These are phyloP conservation scores for Anguilla anguilla DNA, from an alignment of 2,797 vertebrate genomes.

Conservation along the genomic window DNA sequence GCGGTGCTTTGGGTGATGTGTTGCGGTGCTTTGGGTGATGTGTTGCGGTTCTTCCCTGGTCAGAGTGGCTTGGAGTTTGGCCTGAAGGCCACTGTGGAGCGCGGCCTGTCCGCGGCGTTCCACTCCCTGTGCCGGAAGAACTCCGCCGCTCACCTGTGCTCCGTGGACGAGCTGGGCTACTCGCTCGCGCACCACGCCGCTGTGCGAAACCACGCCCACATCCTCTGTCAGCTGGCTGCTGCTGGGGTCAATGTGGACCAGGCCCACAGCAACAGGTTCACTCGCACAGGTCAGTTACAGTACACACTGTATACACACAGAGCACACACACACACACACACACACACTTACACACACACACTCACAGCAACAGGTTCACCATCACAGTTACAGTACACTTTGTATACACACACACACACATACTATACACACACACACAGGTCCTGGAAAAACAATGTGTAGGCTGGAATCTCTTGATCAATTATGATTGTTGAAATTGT, in stretches of 20 bases:
- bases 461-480: too few relatives aligned
- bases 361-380: slow-evolving; percentile 10
- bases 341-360: background rate
- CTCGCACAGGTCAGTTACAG: slow-evolving; percentile 51
- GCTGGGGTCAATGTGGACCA: slow-evolving; percentile 69
- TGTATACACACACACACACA: too few relatives aligned
- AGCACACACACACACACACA: background rate
- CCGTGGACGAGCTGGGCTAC: slow-evolving; percentile 68
- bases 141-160: slow-evolving; percentile 61
- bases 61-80: slow-evolving; percentile 67
- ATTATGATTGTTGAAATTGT: too few relatives aligned
- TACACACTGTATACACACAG: background rate
- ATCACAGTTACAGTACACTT: background rate
- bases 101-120: slow-evolving; percentile 69
- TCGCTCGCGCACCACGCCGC: slow-evolving; percentile 71
- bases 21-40: background rate
- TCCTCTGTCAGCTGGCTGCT: slow-evolving; percentile 69
- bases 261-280: slow-evolving; percentile 49
- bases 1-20: background rate
- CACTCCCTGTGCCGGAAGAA: slow-evolving; percentile 68
- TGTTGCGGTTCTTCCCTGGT: background rate
- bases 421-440: too few relatives aligned
- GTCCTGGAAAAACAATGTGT: too few relatives aligned
- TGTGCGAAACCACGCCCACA: slow-evolving; percentile 66
- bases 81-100: slow-evolving; percentile 68